phyloP scores from a whole-genome alignment of 2,113 vertebrate species.

The Nesogale talazaci region DNA sequence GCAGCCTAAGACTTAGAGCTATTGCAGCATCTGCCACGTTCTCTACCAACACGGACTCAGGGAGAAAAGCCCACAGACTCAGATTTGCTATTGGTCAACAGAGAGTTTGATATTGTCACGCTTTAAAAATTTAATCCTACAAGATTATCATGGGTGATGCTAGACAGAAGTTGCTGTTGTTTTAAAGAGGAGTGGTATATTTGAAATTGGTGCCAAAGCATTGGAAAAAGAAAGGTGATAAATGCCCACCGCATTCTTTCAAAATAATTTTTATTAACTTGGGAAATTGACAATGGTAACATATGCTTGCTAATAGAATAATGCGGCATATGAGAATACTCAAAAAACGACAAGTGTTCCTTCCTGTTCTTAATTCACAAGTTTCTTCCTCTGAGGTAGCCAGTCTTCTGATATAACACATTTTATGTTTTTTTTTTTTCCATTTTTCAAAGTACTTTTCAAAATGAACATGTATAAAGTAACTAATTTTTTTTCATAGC shows the following conservation, averaged over 20 bases:
- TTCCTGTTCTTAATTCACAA: background rate
- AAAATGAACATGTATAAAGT: conserved; percentile 22
- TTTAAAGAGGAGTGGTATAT: background rate
- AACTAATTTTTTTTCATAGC: conserved; percentile 11
- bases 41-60: conserved; percentile 37
- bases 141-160: conserved; percentile 20
- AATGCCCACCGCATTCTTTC: background rate
- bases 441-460: conserved; percentile 18
- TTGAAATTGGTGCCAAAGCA: conserved; percentile 38
- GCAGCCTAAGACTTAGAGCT: conserved; percentile 55
- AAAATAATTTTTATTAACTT: background rate
- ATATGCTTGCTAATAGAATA: background rate
- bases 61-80: conserved; percentile 58
- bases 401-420: conserved; percentile 13
- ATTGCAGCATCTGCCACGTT: conserved; percentile 57
- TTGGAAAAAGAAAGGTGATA: background rate
- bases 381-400: background rate
- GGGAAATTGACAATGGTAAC: background rate
- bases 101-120: background rate
- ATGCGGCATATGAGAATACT: background rate
- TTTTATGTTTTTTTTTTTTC: conserved; percentile 15
- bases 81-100: conserved; percentile 60
- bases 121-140: conserved; percentile 11
- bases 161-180: background rate
- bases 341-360: background rate